A percentile compares a stretch with the other conserved stretches of the same genome.
Evolutionary conservation across 1,140 invertebrate genomes (phyloP).

Genomic region (Onthophagus taurus): DNA sequence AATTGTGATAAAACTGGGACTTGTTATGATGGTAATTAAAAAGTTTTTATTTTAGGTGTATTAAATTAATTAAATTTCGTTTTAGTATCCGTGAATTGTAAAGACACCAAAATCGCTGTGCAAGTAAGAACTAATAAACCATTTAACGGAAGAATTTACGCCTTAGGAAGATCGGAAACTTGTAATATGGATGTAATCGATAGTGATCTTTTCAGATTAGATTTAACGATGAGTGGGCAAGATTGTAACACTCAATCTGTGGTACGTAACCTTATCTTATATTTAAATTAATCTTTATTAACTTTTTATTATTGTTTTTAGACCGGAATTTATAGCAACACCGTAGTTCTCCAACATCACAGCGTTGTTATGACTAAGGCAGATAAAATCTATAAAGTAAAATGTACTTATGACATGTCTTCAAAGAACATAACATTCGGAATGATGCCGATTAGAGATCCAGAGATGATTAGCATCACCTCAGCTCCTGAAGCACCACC

Average conservation of each 20-base stretch:
- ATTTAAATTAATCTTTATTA: slow-evolving; percentile 2
- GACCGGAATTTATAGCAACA: slow-evolving; percentile 90
- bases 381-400: slow-evolving; percentile 94
- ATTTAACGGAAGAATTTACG: slow-evolving; percentile 91
- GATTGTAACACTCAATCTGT: slow-evolving; percentile 90
- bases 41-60: background rate
- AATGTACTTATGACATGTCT: slow-evolving; percentile 93
- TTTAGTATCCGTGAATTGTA: slow-evolving; percentile 86
- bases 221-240: slow-evolving; percentile 85
- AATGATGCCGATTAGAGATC: slow-evolving; percentile 93
- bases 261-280: slow-evolving; percentile 49
- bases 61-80: slow-evolving; percentile 16
- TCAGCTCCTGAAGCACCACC: slow-evolving; percentile 89
- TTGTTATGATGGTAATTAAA: slow-evolving; percentile 79
- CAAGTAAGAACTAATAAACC: slow-evolving; percentile 87
- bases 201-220: slow-evolving; percentile 82
- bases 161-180: slow-evolving; percentile 83
- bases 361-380: slow-evolving; percentile 95
- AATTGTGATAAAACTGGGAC: slow-evolving; percentile 92
- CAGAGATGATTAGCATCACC: slow-evolving; percentile 91
- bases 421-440: slow-evolving; percentile 94
- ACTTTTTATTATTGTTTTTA: slow-evolving; percentile 40
- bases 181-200: slow-evolving; percentile 91
- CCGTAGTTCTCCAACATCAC: slow-evolving; percentile 89
- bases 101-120: slow-evolving; percentile 86